Conservation (phyloP, 2,797 vertebrate genomes). For the Botia kubotai region DNA sequence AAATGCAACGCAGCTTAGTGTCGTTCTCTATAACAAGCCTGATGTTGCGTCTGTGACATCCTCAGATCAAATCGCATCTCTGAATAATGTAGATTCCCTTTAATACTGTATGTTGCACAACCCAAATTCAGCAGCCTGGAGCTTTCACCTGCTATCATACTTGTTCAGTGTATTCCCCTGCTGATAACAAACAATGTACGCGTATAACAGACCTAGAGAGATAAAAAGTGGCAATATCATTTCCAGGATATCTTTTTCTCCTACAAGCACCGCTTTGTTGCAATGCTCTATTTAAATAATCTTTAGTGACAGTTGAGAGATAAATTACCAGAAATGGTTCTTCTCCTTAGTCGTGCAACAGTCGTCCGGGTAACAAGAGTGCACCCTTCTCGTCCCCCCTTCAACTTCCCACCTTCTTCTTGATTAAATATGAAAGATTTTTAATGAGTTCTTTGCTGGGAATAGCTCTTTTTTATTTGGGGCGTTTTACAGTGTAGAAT, state of each 20-base stretch:
- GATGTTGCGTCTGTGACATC: slow-evolving; percentile 38
- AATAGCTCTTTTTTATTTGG: slow-evolving; percentile 57
- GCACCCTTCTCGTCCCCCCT: slow-evolving; percentile 60
- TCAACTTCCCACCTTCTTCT: slow-evolving; percentile 63
- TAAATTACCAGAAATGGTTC: slow-evolving; percentile 68
- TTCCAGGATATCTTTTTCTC: slow-evolving; percentile 61
- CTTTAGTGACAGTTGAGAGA: slow-evolving; percentile 70
- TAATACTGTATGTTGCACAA: slow-evolving; percentile 23
- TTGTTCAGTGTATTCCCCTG: slow-evolving; percentile 42
- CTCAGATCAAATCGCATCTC: slow-evolving; percentile 40
- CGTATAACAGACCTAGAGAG: slow-evolving; percentile 53
- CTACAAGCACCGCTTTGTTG: slow-evolving; percentile 54
- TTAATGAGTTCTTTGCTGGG: slow-evolving; percentile 66
- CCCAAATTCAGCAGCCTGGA: slow-evolving; percentile 18
- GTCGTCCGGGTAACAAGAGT: slow-evolving; percentile 70
- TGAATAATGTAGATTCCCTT: slow-evolving; percentile 47
- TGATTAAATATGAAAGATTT: slow-evolving; percentile 77
- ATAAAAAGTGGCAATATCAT: slow-evolving; percentile 75
- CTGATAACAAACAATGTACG: slow-evolving; percentile 46
- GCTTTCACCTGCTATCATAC: slow-evolving; percentile 53
- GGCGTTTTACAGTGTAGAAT: slow-evolving; percentile 44
- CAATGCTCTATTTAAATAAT: slow-evolving; percentile 71
- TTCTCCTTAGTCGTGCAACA: slow-evolving; percentile 65
- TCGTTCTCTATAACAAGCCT: slow-evolving; percentile 37
- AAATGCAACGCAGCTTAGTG: slow-evolving; percentile 36